Conservation (phyloP, 92 coral and sea anemone species). For the Phymanthus crucifer region DNA sequence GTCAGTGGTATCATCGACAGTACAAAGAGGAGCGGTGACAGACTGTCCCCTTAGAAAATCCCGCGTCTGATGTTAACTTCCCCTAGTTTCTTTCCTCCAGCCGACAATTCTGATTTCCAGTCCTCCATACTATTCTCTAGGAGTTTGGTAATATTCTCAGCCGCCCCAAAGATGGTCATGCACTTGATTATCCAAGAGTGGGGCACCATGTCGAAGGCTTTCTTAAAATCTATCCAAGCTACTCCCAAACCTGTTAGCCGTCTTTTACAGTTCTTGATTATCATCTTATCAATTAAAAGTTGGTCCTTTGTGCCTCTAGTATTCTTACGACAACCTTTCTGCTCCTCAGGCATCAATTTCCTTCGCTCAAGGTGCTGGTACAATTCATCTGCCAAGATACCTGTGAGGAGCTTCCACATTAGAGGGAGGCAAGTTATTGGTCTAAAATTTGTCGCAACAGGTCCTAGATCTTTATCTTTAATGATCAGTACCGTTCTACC, state of each 20-base stretch:
- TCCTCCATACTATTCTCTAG: too few species aligned
- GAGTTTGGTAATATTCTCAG: too few species aligned
- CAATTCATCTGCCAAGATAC: conserved; percentile 24
- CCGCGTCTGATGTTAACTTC: too few species aligned
- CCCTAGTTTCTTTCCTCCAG: too few species aligned
- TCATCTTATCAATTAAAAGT: conserved; percentile 21
- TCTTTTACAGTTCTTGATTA: conserved; percentile 22
- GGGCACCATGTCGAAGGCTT: too few species aligned
- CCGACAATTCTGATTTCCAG: too few species aligned
- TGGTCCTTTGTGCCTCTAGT: conserved; percentile 38
- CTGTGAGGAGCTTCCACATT: conserved; percentile 36
- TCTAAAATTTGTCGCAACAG: conserved; percentile 21
- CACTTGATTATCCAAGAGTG: too few species aligned
- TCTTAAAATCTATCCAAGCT: too few species aligned
- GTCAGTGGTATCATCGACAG: too few species aligned
- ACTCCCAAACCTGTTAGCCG: conserved; percentile 19
- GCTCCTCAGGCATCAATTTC: conserved; percentile 16
- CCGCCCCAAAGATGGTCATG: too few species aligned
- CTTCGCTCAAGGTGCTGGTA: conserved; percentile 19
- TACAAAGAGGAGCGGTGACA: too few species aligned
- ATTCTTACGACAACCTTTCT: conserved; percentile 32
- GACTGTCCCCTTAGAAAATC: too few species aligned
- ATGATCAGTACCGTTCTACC: conserved; percentile 35
- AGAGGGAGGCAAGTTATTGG: conserved; percentile 60
- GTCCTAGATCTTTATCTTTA: conserved; percentile 34